phyloP scores from a whole-genome alignment of 2,797 vertebrate genomes.

The Mormyrus proboscirostris region DNA sequence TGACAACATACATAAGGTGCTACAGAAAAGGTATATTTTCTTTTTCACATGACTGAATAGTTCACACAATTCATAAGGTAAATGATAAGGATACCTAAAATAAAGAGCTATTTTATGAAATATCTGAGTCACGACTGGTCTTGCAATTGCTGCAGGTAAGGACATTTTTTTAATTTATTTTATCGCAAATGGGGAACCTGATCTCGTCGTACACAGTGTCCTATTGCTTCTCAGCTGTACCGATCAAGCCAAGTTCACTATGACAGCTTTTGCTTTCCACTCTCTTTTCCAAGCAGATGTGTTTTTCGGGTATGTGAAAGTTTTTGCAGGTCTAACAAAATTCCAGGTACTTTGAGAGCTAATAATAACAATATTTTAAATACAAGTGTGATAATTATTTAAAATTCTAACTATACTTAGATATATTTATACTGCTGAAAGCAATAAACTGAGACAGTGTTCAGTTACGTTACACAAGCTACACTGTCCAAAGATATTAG shows the following conservation, averaged over 20 bases:
- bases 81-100: neutral
- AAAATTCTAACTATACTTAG: neutral
- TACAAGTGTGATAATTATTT: neutral
- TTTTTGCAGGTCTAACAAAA: neutral
- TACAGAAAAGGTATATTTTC: neutral
- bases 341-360: neutral
- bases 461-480: neutral
- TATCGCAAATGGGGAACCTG: neutral
- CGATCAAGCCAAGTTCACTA: neutral
- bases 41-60: neutral
- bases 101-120: neutral
- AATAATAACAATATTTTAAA: neutral
- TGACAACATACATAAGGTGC: neutral
- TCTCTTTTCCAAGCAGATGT: neutral
- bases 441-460: neutral
- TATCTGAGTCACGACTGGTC: neutral
- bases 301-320: neutral
- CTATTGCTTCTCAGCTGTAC: conserved; percentile 6
- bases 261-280: conserved; percentile 7
- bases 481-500: neutral
- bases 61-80: no score
- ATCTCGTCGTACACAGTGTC: conserved; percentile 13
- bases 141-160: neutral
- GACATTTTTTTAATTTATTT: neutral
- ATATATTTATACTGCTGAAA: neutral